Percentiles rank a stretch among this genome's conserved stretches.
Conservation (phyloP, 2,888 invertebrate genomes). For the Bugula neritina region DNA sequence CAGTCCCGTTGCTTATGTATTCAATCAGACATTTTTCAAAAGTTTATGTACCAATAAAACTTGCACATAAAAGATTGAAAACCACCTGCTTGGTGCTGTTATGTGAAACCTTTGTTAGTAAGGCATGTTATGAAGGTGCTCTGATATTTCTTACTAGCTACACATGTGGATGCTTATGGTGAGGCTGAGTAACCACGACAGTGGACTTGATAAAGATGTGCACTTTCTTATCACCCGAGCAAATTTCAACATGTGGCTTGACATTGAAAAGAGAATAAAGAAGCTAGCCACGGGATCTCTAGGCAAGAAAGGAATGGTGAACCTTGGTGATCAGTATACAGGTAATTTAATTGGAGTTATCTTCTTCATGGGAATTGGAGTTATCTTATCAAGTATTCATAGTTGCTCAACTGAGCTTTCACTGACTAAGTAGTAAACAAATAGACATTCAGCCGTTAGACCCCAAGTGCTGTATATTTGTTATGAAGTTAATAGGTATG, state of each 20-base stretch:
- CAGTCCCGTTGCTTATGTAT: no score
- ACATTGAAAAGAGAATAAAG: neutral
- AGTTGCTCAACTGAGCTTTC: no score
- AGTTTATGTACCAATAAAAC: no score
- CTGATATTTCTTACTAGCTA: neutral
- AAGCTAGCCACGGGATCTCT: neutral
- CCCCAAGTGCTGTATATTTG: neutral
- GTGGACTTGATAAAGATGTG: neutral
- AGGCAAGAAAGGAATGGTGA: neutral
- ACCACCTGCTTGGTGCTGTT: no score
- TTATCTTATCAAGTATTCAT: neutral
- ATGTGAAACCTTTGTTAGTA: no score
- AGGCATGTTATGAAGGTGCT: neutral
- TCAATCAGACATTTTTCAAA: no score
- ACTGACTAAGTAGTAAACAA: no score
- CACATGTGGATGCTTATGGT: slow-evolving; percentile 6
- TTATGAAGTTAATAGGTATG: neutral
- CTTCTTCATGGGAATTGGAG: no score
- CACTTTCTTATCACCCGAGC: neutral
- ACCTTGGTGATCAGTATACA: neutral
- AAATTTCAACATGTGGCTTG: neutral
- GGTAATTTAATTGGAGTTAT: neutral
- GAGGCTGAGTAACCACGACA: neutral
- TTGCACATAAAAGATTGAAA: no score
- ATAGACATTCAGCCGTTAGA: neutral